A percentile compares a stretch with the other conserved stretches of the same genome.
Evolutionary conservation across 2,113 vertebrate genomes (phyloP).

Genomic region (Elgaria multicarinata): DNA sequence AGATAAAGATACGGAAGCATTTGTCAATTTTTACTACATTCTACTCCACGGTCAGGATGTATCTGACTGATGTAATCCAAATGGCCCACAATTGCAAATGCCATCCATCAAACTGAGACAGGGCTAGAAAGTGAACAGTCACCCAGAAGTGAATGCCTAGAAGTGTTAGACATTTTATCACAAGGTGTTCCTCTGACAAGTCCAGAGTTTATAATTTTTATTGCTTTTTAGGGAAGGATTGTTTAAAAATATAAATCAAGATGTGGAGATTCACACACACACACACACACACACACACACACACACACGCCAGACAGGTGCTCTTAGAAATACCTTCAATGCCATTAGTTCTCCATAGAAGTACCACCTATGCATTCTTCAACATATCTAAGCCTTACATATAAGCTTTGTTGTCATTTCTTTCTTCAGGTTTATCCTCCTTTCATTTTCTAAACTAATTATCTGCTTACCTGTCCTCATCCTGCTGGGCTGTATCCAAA

Average conservation of each 20-base stretch:
- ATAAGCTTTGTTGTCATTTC: not conserved
- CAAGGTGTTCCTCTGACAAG: not conserved
- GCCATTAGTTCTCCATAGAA: not conserved
- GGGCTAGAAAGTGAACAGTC: not conserved
- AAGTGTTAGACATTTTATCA: not conserved
- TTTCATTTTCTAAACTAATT: not conserved
- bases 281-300: not conserved
- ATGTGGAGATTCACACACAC: not conserved
- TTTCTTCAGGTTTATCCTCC: not conserved
- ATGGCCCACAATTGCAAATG: not conserved
- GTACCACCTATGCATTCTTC: not conserved
- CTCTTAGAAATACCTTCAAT: not conserved
- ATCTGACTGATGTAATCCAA: not conserved
- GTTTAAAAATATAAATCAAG: not conserved
- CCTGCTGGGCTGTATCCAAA: not conserved
- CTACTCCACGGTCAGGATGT: not conserved
- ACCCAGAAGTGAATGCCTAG: not conserved
- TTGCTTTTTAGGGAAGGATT: not conserved
- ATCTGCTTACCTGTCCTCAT: not conserved
- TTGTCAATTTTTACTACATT: not conserved
- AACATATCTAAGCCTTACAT: not conserved
- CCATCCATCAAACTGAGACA: conserved; percentile 3
- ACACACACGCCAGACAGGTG: not conserved
- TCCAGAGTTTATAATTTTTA: not conserved
- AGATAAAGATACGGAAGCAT: conserved; percentile 1